Evolutionary conservation across 2,113 vertebrate species (phyloP).

Genomic region (Psilopsiagon aymara): DNA sequence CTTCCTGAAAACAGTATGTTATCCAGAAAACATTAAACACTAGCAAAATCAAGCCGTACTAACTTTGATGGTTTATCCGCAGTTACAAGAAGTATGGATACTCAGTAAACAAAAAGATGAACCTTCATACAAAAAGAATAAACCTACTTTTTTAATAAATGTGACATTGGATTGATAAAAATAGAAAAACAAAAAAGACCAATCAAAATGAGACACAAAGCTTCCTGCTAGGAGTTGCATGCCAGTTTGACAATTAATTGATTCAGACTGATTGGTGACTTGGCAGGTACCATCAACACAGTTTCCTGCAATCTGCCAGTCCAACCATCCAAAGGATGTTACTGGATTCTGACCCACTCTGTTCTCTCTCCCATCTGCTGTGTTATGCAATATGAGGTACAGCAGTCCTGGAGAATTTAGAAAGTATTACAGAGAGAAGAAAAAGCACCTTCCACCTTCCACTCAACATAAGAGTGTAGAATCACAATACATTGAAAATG

Average conservation of each 20-base stretch:
- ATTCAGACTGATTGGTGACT: conserved; percentile 70
- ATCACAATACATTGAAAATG: background rate
- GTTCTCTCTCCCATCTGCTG: conserved; percentile 73
- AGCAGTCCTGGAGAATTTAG: conserved; percentile 47
- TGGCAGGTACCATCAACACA: conserved; percentile 69
- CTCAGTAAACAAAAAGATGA: conserved; percentile 12
- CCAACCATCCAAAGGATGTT: conserved; percentile 67
- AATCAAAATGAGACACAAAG: background rate
- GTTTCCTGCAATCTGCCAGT: conserved; percentile 71
- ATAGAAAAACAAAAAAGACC: conserved; percentile 35
- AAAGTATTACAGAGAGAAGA: background rate
- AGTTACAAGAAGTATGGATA: background rate
- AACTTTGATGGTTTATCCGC: conserved; percentile 32
- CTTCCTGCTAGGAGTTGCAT: conserved; percentile 47
- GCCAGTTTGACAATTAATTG: conserved; percentile 70
- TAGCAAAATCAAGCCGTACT: background rate
- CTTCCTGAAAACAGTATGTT: conserved; percentile 35
- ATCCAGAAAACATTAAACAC: conserved; percentile 21
- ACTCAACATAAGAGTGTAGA: background rate
- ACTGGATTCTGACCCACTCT: conserved; percentile 55
- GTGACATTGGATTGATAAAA: conserved; percentile 18
- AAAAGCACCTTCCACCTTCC: background rate
- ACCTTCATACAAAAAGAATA: background rate
- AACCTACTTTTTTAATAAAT: background rate
- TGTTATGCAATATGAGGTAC: conserved; percentile 63